A percentile compares a stretch with the other conserved stretches of the same genome.
phyloP scores from a whole-genome alignment of 2,888 invertebrate genomes.

The Mythimna ferrago region DNA sequence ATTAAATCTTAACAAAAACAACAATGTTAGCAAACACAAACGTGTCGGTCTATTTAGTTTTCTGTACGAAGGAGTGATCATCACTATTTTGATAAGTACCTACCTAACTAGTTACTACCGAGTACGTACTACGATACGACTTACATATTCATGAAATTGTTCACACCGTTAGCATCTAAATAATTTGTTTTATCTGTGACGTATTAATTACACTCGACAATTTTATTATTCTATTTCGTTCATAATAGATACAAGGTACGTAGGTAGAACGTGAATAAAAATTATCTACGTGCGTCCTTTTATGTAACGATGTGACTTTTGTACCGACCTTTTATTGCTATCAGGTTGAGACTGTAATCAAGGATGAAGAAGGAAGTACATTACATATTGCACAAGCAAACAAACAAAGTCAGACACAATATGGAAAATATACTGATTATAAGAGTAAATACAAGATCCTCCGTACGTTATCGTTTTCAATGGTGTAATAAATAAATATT shows the following conservation, averaged over 20 bases:
- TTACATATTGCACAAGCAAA: conserved; percentile 20
- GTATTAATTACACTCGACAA: conserved; percentile 46
- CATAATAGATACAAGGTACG: conserved; percentile 14
- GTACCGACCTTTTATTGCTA: conserved; percentile 45
- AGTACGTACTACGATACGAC: neutral
- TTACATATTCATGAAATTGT: conserved; percentile 57
- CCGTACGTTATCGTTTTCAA: conserved; percentile 13
- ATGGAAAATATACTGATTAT: conserved; percentile 24
- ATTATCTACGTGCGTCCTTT: conserved; percentile 24
- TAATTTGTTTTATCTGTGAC: conserved; percentile 67
- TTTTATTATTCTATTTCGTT: conserved; percentile 35
- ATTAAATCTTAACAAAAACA: neutral
- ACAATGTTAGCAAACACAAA: conserved; percentile 7
- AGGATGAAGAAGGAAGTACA: conserved; percentile 31
- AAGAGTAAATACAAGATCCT: conserved; percentile 19
- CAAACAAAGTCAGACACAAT: conserved; percentile 13
- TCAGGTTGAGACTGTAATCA: conserved; percentile 31
- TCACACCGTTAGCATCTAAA: conserved; percentile 44
- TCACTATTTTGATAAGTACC: conserved; percentile 12
- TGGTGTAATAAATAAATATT: neutral
- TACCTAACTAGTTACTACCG: neutral
- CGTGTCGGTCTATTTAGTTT: conserved; percentile 11
- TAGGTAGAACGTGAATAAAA: conserved; percentile 18
- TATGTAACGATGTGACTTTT: conserved; percentile 39
- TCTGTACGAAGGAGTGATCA: conserved; percentile 18